A percentile compares a stretch with the other conserved stretches of the same genome.
These are phyloP conservation scores for Lymantria dispar DNA, from an alignment of 2,888 invertebrate species.

Conservation along the genomic window DNA sequence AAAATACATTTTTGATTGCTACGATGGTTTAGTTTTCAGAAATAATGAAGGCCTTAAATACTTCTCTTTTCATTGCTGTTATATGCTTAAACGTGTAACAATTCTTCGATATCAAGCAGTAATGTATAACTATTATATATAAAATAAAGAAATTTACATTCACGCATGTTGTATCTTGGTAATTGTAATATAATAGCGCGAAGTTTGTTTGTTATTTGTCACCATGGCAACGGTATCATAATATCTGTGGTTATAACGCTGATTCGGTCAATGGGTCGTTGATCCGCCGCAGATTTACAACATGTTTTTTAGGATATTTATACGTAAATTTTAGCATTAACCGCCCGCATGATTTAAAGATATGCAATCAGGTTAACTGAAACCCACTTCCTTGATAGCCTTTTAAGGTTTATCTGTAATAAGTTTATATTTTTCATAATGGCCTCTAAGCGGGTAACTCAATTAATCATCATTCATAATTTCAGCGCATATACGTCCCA, in stretches of 20 bases:
- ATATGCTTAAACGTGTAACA: fast-evolving
- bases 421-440: too few relatives aligned
- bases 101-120: not conserved
- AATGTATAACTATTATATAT: slow-evolving; percentile 3
- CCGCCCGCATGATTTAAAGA: slow-evolving; percentile 7
- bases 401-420: too few relatives aligned
- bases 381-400: not conserved
- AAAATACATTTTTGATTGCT: too few relatives aligned
- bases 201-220: slow-evolving; percentile 55
- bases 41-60: too few relatives aligned
- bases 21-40: too few relatives aligned
- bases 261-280: slow-evolving; percentile 64
- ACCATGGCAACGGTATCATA: slow-evolving; percentile 65
- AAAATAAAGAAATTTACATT: not conserved
- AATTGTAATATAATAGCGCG: slow-evolving; percentile 11
- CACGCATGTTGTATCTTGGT: not conserved
- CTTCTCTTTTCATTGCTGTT: slow-evolving; percentile 6
- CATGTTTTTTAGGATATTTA: slow-evolving; percentile 19
- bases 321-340: slow-evolving; percentile 11
- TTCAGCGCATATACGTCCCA: too few relatives aligned
- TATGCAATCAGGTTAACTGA: not conserved
- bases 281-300: slow-evolving; percentile 50
- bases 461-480: too few relatives aligned
- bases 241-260: slow-evolving; percentile 61
- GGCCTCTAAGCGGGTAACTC: too few relatives aligned